Base-by-base conservation (phyloP, 2,797 vertebrate species). In the Gymnoscopelus microlampas region DNA sequence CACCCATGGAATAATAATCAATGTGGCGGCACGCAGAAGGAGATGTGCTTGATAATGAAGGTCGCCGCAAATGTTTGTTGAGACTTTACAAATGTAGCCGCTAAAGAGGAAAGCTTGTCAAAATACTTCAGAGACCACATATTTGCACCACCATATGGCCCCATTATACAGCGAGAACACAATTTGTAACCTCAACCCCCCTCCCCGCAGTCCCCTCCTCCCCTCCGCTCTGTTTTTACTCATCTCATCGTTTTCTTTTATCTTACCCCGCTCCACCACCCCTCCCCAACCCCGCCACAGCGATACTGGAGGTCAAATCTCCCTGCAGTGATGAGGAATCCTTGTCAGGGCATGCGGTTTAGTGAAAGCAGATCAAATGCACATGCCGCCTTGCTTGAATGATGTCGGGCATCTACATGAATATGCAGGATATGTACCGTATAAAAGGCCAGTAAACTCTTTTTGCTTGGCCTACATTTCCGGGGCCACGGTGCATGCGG, bases 111-210 rank as follows among this genome's bases (percentile, higher is more conserved):
- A 86, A 82, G 87, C 90, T 90, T 88, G 89, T 93, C 87, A 91
- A 88, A 91, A 91, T 73, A 88, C 91, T 90, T 90, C 67, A 82
- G 87, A 92, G 86, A 86, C 87, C 75, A 65, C 81, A 81, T 86
- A 89, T 91, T 91, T 90, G 88, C 88, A 81, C 80, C 85, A 84
- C 88, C 90, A 91, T 93, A 91, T 91, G 90, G 88, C 86, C 82
- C 89, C 87, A 90, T 92, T 90, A 92, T 87, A 85, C 79, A 82
- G 73, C 53, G 47, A 76, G 77, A 74, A 79, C 77, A 72, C 75
- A 69, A 84, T 86, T 91, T 81, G 79, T 71, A 83, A 80, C 81
- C 80, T 76, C 80, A 81, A 66, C 58, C 61, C 71, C 77, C 73
- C 53, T 75, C 68, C 74, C 50, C 48, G 75, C 71, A 32, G 59